phyloP scores from a whole-genome alignment of 2,888 invertebrate genomes.

The Acanthopleura granulata region DNA sequence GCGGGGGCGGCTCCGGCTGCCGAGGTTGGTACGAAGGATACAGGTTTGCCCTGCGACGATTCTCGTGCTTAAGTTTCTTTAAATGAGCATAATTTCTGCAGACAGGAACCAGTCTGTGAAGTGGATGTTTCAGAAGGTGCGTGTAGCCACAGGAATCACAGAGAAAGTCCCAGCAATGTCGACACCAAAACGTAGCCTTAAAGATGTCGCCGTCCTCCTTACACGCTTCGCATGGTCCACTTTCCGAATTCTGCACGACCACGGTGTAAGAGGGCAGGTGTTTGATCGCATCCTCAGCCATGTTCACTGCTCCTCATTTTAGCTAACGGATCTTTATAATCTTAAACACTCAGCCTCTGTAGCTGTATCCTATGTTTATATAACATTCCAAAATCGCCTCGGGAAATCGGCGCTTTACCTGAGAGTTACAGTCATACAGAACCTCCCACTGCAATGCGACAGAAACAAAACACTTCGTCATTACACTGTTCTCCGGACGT shows the following conservation, averaged over 20 bases:
- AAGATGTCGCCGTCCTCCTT: neutral
- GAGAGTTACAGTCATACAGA: too few relatives aligned
- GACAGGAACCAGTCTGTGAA: neutral
- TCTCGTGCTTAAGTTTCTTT: conserved; percentile 13
- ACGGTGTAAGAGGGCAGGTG: conserved; percentile 13
- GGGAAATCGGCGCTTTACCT: too few relatives aligned
- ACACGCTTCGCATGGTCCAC: conserved; percentile 4
- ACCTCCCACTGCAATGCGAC: too few relatives aligned
- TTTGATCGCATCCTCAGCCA: neutral
- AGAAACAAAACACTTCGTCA: too few relatives aligned
- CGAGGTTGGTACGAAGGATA: neutral
- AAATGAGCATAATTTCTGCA: neutral
- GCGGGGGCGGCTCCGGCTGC: neutral
- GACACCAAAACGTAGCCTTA: conserved; percentile 6
- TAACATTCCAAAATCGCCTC: too few relatives aligned
- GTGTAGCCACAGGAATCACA: conserved; percentile 12
- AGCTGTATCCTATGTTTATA: too few relatives aligned
- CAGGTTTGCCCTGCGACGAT: neutral
- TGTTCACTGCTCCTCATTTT: neutral
- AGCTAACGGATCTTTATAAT: too few relatives aligned
- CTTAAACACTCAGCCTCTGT: too few relatives aligned
- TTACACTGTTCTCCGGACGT: too few relatives aligned
- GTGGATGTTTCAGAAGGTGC: neutral
- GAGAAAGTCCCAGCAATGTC: conserved; percentile 14
- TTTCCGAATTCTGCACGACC: neutral